These are phyloP conservation scores for Apteryx owenii DNA, from an alignment of 2,113 vertebrate genomes.

Conservation along the genomic window DNA sequence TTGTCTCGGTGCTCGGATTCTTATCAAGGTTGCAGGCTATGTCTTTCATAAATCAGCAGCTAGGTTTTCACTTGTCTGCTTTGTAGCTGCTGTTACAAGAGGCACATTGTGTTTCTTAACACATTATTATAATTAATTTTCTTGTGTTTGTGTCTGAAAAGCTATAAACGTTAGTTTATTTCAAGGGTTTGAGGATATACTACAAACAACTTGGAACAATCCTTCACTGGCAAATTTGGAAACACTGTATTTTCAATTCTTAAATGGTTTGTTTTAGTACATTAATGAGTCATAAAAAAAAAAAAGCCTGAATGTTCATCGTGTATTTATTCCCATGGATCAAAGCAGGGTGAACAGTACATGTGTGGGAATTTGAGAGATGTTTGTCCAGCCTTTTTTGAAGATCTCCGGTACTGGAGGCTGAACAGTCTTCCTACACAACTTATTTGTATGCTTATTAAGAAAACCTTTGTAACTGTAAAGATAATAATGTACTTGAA, in stretches of 20 bases:
- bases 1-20: neutral
- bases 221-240: neutral
- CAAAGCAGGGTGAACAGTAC: neutral
- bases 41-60: neutral
- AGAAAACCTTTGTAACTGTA: neutral
- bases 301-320: neutral
- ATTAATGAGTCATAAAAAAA: neutral
- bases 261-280: neutral
- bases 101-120: neutral
- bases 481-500: neutral
- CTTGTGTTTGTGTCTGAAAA: neutral
- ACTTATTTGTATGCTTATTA: neutral
- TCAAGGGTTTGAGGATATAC: neutral
- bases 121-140: neutral
- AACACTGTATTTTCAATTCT: neutral
- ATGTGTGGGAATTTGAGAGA: neutral
- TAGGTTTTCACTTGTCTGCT: neutral
- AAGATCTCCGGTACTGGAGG: neutral
- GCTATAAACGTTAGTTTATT: rapidly evolving
- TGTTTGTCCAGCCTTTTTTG: neutral
- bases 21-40: rapidly evolving
- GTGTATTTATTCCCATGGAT: neutral
- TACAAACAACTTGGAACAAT: neutral
- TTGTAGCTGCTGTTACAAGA: neutral
- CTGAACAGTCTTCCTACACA: neutral